Percentiles rank a stretch among this genome's conserved stretches.
Evolutionary conservation across 2,113 vertebrate genomes (phyloP).

Genomic region (Phaethornis superciliosus): DNA sequence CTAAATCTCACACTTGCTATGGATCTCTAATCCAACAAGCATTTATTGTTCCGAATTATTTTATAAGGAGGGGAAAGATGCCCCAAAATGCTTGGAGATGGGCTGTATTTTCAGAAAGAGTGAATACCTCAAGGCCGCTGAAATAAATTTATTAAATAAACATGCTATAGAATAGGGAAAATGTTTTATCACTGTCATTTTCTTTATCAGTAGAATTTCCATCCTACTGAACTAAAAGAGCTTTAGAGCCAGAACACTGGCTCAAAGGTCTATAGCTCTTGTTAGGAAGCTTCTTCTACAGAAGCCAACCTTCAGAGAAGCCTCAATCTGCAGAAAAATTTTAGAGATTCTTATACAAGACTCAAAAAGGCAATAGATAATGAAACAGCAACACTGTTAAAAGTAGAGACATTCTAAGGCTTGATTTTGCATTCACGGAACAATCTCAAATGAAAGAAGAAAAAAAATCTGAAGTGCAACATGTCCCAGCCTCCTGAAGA

Average conservation of each 20-base stretch:
- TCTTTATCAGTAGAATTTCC: background rate
- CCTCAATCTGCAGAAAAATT: background rate
- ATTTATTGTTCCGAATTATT: background rate
- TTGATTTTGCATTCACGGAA: background rate
- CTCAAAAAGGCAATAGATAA: background rate
- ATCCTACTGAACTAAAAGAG: background rate
- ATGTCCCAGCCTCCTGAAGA: background rate
- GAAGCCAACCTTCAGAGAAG: background rate
- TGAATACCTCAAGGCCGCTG: background rate
- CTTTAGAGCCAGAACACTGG: background rate
- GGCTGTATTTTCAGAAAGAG: background rate
- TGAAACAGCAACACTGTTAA: background rate
- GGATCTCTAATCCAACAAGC: background rate
- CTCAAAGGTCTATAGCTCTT: background rate
- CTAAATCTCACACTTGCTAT: background rate
- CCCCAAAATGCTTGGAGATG: background rate
- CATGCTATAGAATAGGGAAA: rapidly evolving
- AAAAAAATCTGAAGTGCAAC: background rate
- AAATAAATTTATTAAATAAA: background rate
- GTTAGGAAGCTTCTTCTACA: background rate
- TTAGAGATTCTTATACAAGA: background rate
- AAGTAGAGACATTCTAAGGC: background rate
- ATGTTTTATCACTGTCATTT: background rate
- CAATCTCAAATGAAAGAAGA: background rate
- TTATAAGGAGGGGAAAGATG: background rate